These are phyloP conservation scores for Ameiurus melas DNA, from an alignment of 2,113 vertebrate species.

Conservation along the genomic window DNA sequence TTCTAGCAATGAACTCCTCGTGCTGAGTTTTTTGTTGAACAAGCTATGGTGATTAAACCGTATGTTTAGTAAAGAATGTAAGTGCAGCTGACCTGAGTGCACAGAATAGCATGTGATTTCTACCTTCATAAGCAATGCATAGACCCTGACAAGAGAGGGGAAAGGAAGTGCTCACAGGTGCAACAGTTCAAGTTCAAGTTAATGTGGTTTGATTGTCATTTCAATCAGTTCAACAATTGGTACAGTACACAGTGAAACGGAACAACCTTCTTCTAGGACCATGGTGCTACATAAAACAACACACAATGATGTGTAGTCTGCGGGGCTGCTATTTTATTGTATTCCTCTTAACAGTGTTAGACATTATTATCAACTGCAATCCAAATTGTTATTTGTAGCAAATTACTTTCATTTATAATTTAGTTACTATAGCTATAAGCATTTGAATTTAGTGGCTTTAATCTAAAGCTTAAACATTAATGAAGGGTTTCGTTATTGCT, in stretches of 20 bases:
- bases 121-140: background rate
- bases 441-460: background rate
- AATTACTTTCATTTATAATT: background rate
- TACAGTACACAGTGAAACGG: too few relatives aligned
- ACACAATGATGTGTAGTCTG: background rate
- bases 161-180: background rate
- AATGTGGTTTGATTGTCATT: too few relatives aligned
- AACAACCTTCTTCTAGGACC: too few relatives aligned
- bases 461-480: background rate
- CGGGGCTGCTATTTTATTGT: background rate
- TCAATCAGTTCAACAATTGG: too few relatives aligned
- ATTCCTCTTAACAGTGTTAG: background rate
- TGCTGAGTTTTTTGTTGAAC: background rate
- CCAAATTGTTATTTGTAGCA: background rate
- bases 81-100: background rate
- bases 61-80: background rate
- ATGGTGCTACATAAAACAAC: too few relatives aligned
- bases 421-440: background rate
- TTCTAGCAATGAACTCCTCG: background rate
- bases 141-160: background rate
- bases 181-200: background rate
- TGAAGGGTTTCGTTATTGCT: background rate
- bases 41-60: background rate
- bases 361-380: background rate
- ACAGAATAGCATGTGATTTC: background rate